Evolutionary conservation across 2,888 invertebrate genomes (phyloP).

Genomic region (Cheilosia scutellata): DNA sequence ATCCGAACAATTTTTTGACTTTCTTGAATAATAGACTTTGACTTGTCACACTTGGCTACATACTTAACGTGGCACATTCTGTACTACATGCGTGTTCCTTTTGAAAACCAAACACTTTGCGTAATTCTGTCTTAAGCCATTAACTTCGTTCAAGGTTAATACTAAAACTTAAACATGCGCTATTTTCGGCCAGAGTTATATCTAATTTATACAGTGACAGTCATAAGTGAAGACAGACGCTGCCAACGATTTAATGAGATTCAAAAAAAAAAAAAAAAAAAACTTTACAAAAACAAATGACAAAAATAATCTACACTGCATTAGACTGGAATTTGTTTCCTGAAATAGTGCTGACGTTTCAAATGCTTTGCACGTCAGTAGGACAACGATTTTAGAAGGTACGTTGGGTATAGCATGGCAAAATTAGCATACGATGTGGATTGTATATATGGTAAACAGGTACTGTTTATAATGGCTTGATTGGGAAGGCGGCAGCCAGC

Average conservation of each 20-base stretch:
- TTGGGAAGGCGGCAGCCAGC: background rate
- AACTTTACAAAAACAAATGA: background rate
- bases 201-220: constrained; percentile 11
- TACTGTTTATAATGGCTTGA: background rate
- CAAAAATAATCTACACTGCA: background rate
- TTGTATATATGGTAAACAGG: constrained; percentile 22
- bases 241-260: constrained; percentile 9
- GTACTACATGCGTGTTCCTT: constrained; percentile 12
- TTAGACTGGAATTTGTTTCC: constrained; percentile 3
- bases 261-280: background rate
- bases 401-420: background rate
- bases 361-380: constrained; percentile 29
- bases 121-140: constrained; percentile 30
- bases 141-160: constrained; percentile 46
- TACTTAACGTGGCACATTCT: too few relatives aligned
- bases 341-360: background rate
- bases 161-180: constrained; percentile 30
- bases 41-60: too few relatives aligned
- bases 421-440: constrained; percentile 34
- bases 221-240: constrained; percentile 25
- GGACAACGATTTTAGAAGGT: background rate
- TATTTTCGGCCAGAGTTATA: constrained; percentile 4
- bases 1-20: too few relatives aligned
- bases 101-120: constrained; percentile 5
- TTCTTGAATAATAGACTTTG: too few relatives aligned